phyloP scores from a whole-genome alignment of 1,140 invertebrate genomes.

The Lepidurus apus region DNA sequence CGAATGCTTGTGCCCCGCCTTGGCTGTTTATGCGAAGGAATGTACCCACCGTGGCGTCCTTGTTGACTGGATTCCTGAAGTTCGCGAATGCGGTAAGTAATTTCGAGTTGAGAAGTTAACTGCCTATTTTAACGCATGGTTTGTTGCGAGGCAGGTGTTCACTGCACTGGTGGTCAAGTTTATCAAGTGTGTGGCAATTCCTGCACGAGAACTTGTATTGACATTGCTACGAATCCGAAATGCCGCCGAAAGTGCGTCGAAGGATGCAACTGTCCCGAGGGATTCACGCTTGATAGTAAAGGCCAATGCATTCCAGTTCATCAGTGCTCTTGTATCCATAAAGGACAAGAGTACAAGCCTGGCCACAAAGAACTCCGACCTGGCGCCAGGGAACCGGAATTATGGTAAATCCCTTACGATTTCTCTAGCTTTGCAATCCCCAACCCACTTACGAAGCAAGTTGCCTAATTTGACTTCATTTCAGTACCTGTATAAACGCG shows the following conservation, averaged over 20 bases:
- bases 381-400: slow-evolving; percentile 56
- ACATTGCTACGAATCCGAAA: slow-evolving; percentile 50
- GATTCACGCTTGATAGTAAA: slow-evolving; percentile 61
- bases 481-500: slow-evolving; percentile 65
- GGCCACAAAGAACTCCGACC: slow-evolving; percentile 67
- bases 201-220: slow-evolving; percentile 63
- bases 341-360: slow-evolving; percentile 63
- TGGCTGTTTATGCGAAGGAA: slow-evolving; percentile 70
- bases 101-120: slow-evolving; percentile 31
- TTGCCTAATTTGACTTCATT: slow-evolving; percentile 35
- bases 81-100: slow-evolving; percentile 64
- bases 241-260: slow-evolving; percentile 69
- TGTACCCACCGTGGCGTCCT: slow-evolving; percentile 65
- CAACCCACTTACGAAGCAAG: not conserved
- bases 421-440: slow-evolving; percentile 25
- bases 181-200: slow-evolving; percentile 73
- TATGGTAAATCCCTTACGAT: slow-evolving; percentile 56
- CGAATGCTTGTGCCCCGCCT: slow-evolving; percentile 70
- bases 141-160: slow-evolving; percentile 50
- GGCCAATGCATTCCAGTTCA: slow-evolving; percentile 69
- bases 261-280: slow-evolving; percentile 77
- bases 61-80: slow-evolving; percentile 68
- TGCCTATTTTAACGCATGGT: slow-evolving; percentile 27
- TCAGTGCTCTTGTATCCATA: slow-evolving; percentile 68
- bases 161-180: slow-evolving; percentile 68